Base-by-base conservation (phyloP, 2,888 invertebrate genomes). In the Sinopyrophorus schimmeli region DNA sequence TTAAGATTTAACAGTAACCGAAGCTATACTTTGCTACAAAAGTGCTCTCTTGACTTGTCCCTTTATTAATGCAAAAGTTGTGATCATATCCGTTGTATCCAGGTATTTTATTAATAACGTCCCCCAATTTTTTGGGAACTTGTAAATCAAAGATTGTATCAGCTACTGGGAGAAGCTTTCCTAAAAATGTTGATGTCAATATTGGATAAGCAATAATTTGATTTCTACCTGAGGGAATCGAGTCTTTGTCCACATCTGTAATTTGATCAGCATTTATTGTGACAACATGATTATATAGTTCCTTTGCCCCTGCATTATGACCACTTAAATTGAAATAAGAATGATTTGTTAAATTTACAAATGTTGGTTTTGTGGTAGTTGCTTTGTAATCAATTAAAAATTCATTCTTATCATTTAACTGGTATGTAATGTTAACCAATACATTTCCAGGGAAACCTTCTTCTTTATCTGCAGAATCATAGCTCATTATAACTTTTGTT, bases 261-360 rank as follows among this genome's bases (percentile, higher is more conserved):
- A 84, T 89, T 52, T 80, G 78, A 68, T 90, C 86, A 2, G 90
- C 90, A 65, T 87, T 87, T 20, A 94, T 80, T 10, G 78, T 78
- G 24, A 91, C 73, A 15, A 77, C 74, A 68, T 91, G 91, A 15
- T 87, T 84, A 60, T 82, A 80, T 51, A 89, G 69, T 46, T 80
- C 80, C 5, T 76, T 74, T 1, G 79, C 71, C 1, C 88, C 89
- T 7, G 81, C 74, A 65, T 86, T 86, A 74, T 94, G 92, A n/a
- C 95, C 95, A 34, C 86, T 91, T 24, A 97, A 78, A 74, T 97
- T 97, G 73, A 96, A 95, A 71, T 89, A 96, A 1, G 89, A 83
- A 66, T 94, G 88, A 70, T 89, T 90, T 31, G 92, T 92, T 43
- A 97, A 74, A 71, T 92, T 95, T 51, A 96, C 77, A 7, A 88